Evolutionary conservation across 2,797 vertebrate genomes (phyloP), one percentile per base, ranked within the genome.

Genomic region (Neosilurus mollespiculum): DNA sequence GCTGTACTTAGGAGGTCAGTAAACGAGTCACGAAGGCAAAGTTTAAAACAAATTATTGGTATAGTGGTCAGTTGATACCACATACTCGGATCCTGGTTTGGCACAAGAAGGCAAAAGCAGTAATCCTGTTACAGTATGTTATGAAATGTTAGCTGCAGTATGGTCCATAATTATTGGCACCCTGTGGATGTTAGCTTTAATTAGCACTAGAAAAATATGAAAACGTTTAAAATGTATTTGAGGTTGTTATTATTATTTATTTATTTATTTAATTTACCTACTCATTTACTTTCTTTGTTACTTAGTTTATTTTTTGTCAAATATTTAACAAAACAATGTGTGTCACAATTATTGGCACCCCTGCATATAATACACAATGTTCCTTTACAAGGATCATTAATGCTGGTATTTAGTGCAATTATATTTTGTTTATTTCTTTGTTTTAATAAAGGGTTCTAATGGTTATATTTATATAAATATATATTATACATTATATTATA

Each of bases 1-100:
- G 96, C 97, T 22, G 92, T 99, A 78, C 92, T 99, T 89, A 93
- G 98, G 88, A 43, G 84, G 84, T 85, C 65, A 81, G 84, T 78
- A 53, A 43, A 37, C 43, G 12, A 61, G 56, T 61, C 34, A 22
- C n/a, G 20, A 43, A 26, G 4, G 20, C n/a, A 3, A n/a, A 18
- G n/a, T 53, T 79, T 79, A 65, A 51, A 26, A 62, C 34, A 9
- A 15, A 62, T 62, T 20, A 10, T 11, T 58, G 5, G 20, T 30
- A 76, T 76, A 10, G 24, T 30, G 71, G 18, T 14, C 15, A 43
- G 10, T 9, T 62, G 75, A 24, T n/a, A 37, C 11, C 73, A 61
- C 30, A 77, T 20, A 61, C 75, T 14, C 20, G 0, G 30, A 15
- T 37, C 18, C 9, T 37, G 26, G 7, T 76, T 59, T 20, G 51